Evolutionary conservation across 2,113 vertebrate species (phyloP).

Genomic region (Phylloscopus whistleri): DNA sequence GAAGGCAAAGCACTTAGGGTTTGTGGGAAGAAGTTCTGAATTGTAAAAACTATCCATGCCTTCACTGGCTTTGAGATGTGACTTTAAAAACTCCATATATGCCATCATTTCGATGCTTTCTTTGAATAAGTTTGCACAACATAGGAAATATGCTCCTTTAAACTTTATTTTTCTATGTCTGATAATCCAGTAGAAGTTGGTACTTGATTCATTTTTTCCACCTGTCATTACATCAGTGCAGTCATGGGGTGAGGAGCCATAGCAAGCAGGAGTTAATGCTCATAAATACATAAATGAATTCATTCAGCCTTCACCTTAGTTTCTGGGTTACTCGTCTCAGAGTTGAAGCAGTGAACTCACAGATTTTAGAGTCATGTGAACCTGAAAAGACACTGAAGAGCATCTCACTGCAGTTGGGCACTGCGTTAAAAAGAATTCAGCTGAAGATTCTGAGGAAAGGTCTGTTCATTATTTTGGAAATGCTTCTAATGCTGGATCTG

Average conservation of each 20-base stretch:
- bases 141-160: background rate
- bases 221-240: background rate
- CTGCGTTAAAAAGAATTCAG: background rate
- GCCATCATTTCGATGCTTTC: background rate
- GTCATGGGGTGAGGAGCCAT: background rate
- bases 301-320: background rate
- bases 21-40: background rate
- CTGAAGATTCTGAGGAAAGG: background rate
- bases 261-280: background rate
- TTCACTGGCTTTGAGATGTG: background rate
- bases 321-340: background rate
- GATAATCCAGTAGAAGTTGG: background rate
- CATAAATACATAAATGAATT: background rate
- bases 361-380: background rate
- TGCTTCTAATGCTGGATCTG: background rate
- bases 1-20: background rate
- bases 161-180: background rate
- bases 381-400: background rate
- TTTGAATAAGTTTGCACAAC: background rate
- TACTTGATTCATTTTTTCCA: background rate
- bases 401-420: background rate
- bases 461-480: background rate
- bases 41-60: background rate
- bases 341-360: background rate
- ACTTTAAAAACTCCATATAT: rapidly evolving